A percentile compares a stretch with the other conserved stretches of the same genome.
phyloP scores from a whole-genome alignment of 2,113 vertebrate genomes.

The Cynocephalus volans region DNA sequence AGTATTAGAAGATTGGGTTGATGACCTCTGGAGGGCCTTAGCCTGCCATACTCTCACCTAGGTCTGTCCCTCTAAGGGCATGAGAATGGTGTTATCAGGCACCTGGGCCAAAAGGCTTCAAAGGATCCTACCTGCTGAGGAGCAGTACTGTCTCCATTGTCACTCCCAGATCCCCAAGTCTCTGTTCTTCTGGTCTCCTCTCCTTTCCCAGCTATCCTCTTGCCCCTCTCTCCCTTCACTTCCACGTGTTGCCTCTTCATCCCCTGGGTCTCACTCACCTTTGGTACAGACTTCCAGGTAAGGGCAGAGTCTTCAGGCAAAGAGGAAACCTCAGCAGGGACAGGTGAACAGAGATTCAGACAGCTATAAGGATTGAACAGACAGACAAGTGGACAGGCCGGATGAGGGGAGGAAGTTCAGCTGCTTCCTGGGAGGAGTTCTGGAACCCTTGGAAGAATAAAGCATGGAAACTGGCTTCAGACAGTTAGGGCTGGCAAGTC shows the following conservation, averaged over 20 bases:
- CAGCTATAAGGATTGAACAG: background rate
- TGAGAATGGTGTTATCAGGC: background rate
- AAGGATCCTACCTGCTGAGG: background rate
- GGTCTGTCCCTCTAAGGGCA: slow-evolving; percentile 93
- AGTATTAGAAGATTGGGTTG: slow-evolving; percentile 91
- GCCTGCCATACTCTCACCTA: slow-evolving; percentile 88
- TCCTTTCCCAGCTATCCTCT: background rate
- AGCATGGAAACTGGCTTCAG: background rate
- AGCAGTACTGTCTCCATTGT: no score
- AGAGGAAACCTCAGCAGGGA: slow-evolving; percentile 90
- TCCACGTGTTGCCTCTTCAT: background rate
- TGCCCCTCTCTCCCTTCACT: no score
- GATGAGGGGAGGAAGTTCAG: background rate
- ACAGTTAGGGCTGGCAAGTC: background rate
- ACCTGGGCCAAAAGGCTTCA: background rate
- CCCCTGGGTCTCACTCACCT: slow-evolving; percentile 85
- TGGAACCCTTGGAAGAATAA: background rate
- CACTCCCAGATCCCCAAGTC: background rate
- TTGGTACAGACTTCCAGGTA: slow-evolving; percentile 91
- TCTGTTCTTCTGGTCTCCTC: accelerated
- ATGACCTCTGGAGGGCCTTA: slow-evolving; percentile 91
- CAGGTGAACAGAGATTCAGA: background rate
- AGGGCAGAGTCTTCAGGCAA: slow-evolving; percentile 92
- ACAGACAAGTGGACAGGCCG: slow-evolving; percentile 7
- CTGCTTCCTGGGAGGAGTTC: background rate